Evolutionary conservation across 2,888 invertebrate genomes (phyloP).

Genomic region (Polyommatus icarus): DNA sequence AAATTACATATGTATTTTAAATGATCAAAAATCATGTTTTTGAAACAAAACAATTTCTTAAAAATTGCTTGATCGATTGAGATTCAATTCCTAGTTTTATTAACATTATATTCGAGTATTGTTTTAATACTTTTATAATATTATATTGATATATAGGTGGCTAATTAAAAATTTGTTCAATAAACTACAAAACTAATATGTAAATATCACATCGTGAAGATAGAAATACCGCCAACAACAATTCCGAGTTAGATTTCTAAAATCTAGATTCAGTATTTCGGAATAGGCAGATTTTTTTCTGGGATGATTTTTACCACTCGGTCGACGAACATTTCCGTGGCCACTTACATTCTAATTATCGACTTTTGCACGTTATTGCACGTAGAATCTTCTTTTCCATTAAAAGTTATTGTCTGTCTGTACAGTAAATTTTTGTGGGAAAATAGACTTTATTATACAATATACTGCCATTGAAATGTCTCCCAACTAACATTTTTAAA

Average conservation of each 20-base stretch:
- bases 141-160: neutral
- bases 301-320: neutral
- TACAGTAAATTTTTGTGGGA: no score
- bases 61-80: neutral
- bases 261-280: neutral
- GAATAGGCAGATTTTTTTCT: neutral
- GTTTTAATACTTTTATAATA: neutral
- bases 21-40: neutral
- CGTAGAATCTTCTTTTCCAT: no score
- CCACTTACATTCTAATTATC: no score
- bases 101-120: neutral
- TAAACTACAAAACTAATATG: neutral
- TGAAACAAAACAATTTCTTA: neutral
- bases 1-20: neutral
- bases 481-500: no score
- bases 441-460: no score
- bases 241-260: neutral
- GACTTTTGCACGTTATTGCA: no score
- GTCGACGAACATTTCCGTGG: no score
- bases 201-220: constrained; percentile 10
- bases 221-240: neutral
- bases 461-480: no score
- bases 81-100: neutral
- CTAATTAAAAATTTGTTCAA: neutral
- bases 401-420: no score